Evolutionary conservation across 1,140 invertebrate genomes (phyloP).

Genomic region (Geopemphigus sp.): DNA sequence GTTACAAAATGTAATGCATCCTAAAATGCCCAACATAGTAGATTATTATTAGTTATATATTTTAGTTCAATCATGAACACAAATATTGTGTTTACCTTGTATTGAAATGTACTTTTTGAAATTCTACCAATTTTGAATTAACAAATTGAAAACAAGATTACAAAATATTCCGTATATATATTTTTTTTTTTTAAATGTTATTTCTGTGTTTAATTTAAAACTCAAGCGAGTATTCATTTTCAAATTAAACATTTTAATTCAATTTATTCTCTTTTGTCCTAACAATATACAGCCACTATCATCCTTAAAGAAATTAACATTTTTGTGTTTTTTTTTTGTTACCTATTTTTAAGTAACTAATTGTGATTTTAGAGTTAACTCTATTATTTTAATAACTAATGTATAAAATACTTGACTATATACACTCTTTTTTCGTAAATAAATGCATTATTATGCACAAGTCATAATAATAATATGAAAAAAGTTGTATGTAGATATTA

Average conservation of each 20-base stretch:
- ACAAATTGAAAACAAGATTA: neutral
- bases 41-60: neutral
- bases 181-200: neutral
- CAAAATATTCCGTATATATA: neutral
- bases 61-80: too few species aligned
- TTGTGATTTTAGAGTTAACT: slow-evolving; percentile 47
- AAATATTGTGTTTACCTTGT: neutral
- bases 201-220: neutral
- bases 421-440: neutral
- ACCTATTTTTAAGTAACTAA: slow-evolving; percentile 45
- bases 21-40: neutral
- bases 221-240: neutral
- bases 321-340: slow-evolving; percentile 20
- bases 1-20: neutral
- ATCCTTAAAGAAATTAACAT: neutral
- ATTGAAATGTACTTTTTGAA: neutral
- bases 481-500: neutral
- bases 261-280: neutral
- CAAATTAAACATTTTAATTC: neutral
- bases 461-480: neutral
- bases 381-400: slow-evolving; percentile 24
- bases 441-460: neutral
- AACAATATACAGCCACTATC: too few species aligned
- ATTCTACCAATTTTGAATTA: neutral
- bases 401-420: neutral